Evolutionary conservation across 1,140 invertebrate species (phyloP).

Genomic region (Atta cephalotes): DNA sequence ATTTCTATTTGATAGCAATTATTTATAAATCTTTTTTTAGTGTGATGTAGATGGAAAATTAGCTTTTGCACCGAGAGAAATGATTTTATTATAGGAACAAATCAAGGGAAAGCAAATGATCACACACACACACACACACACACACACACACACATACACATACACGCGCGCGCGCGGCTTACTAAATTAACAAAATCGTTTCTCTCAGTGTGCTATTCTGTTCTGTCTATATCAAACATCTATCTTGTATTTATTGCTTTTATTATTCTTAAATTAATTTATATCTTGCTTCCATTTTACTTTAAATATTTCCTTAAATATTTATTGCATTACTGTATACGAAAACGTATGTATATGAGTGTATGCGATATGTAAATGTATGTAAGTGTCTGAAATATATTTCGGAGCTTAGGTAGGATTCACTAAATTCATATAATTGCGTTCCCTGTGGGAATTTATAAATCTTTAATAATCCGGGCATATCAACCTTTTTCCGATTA

Average conservation of each 20-base stretch:
- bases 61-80: neutral
- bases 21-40: neutral
- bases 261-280: neutral
- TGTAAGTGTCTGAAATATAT: neutral
- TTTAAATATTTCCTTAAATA: neutral
- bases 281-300: neutral
- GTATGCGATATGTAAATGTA: too few relatives aligned
- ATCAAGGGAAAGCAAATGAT: too few relatives aligned
- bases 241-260: neutral
- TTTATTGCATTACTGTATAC: neutral
- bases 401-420: neutral
- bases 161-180: too few relatives aligned
- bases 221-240: neutral
- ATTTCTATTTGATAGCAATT: neutral
- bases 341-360: neutral
- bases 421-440: neutral
- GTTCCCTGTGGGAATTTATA: slow-evolving; percentile 6
- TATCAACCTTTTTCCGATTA: slow-evolving; percentile 43
- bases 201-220: neutral
- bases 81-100: too few relatives aligned
- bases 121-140: too few relatives aligned
- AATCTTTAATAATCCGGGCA: slow-evolving; percentile 63
- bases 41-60: neutral
- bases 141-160: too few relatives aligned
- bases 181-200: too few relatives aligned